These are phyloP conservation scores for Takifugu flavidus DNA, from an alignment of 2,113 vertebrate genomes.

Conservation along the genomic window DNA sequence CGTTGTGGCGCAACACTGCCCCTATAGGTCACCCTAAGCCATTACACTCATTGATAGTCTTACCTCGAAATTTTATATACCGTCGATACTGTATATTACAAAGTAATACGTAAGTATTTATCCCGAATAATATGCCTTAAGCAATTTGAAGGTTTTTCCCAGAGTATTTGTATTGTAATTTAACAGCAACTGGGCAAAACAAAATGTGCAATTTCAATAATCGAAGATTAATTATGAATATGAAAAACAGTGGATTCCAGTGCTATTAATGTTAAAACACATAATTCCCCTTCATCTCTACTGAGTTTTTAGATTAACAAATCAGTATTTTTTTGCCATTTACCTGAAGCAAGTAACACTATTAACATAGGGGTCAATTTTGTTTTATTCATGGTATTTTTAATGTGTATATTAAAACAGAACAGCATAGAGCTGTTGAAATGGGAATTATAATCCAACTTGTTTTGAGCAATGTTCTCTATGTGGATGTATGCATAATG, in stretches of 20 bases:
- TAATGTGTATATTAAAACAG: constrained; percentile 36
- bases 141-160: too few relatives aligned
- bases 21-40: too few relatives aligned
- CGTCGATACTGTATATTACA: too few relatives aligned
- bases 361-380: background rate
- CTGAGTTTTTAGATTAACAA: background rate
- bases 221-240: background rate
- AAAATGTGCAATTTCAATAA: background rate
- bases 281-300: background rate
- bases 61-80: too few relatives aligned
- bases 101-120: too few relatives aligned
- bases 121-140: too few relatives aligned
- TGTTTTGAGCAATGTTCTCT: constrained; percentile 10
- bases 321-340: background rate
- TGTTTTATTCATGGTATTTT: constrained; percentile 18
- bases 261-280: background rate
- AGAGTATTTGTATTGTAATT: background rate
- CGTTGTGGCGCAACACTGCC: too few relatives aligned
- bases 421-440: constrained; percentile 22
- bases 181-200: background rate
- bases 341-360: background rate
- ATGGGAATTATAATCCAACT: constrained; percentile 6
- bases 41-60: too few relatives aligned
- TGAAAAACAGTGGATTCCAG: background rate
- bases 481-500: constrained; percentile 11